Evolutionary conservation across 2,113 vertebrate genomes (phyloP).

Genomic region (Psettodes erumei): DNA sequence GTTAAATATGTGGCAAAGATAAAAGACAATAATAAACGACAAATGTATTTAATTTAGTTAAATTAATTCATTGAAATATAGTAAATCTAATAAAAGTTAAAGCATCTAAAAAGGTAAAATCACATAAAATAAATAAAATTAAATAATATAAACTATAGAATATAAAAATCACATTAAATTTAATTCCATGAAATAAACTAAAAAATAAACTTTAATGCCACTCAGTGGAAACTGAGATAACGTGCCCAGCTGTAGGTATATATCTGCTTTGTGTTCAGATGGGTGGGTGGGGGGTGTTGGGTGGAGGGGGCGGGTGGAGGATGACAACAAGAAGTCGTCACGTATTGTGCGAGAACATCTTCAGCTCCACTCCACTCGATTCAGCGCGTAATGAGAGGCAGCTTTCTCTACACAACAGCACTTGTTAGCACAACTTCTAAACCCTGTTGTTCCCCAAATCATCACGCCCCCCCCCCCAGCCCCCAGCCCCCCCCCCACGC

Average conservation of each 20-base stretch:
- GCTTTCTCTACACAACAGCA: conserved; percentile 62
- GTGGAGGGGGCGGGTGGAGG: neutral
- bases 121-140: no score
- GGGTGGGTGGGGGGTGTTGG: no score
- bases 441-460: conserved; percentile 74
- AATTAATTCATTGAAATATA: no score
- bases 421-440: conserved; percentile 81
- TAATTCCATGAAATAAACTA: neutral
- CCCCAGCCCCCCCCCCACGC: conserved; percentile 28
- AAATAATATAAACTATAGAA: no score
- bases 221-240: neutral
- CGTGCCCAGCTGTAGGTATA: neutral
- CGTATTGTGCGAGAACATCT: conserved; percentile 47
- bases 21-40: no score
- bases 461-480: conserved; percentile 46
- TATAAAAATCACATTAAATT: neutral
- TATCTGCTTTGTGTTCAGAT: no score
- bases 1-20: no score
- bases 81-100: no score
- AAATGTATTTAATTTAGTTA: no score
- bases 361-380: conserved; percentile 56
- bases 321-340: conserved; percentile 25
- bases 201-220: no score
- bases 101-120: no score
- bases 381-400: conserved; percentile 56